Conservation (phyloP, 2,797 vertebrate species). For the Mormyrops boulengeri region DNA sequence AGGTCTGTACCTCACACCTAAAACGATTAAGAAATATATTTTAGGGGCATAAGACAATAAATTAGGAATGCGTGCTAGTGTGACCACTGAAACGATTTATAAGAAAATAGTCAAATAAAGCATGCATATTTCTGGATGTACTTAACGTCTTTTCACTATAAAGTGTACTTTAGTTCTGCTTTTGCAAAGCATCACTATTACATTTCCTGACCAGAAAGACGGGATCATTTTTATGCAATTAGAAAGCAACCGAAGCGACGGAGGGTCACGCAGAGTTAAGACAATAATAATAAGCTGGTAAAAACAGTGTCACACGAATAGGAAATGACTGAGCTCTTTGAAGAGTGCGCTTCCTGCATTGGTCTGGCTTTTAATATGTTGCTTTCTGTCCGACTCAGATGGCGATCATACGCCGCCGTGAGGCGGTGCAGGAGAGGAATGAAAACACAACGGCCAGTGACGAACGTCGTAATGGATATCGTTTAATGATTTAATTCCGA, state of each 20-base stretch:
- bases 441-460: neutral
- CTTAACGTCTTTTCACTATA: neutral
- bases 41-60: neutral
- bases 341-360: conserved; percentile 9
- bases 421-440: neutral
- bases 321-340: conserved; percentile 21
- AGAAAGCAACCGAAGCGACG: neutral
- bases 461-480: neutral
- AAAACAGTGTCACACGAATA: conserved; percentile 12
- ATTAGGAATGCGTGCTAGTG: neutral
- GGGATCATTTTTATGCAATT: neutral
- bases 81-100: neutral
- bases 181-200: neutral
- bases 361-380: neutral
- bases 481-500: neutral
- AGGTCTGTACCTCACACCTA: neutral
- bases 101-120: neutral
- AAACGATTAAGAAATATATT: conserved; percentile 5
- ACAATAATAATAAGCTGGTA: conserved; percentile 11
- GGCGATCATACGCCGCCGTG: neutral
- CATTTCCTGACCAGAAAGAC: neutral
- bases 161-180: neutral
- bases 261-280: neutral
- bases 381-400: neutral
- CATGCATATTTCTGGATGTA: neutral